These are phyloP conservation scores for Oscheius sp. DNA, from an alignment of 2,888 invertebrate species.

Conservation along the genomic window DNA sequence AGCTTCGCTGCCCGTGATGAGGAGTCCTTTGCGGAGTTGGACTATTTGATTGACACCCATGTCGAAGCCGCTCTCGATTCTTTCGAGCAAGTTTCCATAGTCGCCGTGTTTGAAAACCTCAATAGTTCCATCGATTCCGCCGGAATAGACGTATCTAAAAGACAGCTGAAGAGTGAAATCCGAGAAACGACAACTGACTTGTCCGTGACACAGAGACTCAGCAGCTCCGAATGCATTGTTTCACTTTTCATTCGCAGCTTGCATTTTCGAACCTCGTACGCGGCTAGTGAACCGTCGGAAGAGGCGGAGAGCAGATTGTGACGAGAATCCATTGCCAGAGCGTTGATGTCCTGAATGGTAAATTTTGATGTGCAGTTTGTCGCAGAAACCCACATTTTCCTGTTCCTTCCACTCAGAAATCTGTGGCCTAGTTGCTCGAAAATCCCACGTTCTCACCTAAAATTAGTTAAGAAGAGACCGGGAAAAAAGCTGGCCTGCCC, in stretches of 20 bases:
- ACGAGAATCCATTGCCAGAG: slow-evolving; percentile 46
- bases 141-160: slow-evolving; percentile 61
- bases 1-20: slow-evolving; percentile 47
- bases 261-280: slow-evolving; percentile 49
- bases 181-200: slow-evolving; percentile 39
- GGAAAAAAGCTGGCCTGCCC: slow-evolving; percentile 52
- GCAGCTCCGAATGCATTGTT: slow-evolving; percentile 65
- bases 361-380: not conserved
- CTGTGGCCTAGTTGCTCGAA: slow-evolving; percentile 46
- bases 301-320: slow-evolving; percentile 51
- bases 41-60: slow-evolving; percentile 55
- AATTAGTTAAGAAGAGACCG: not conserved
- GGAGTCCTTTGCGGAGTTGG: slow-evolving; percentile 46
- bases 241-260: slow-evolving; percentile 61
- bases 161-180: not conserved
- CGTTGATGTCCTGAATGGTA: slow-evolving; percentile 47
- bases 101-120: slow-evolving; percentile 65
- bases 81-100: slow-evolving; percentile 64
- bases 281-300: slow-evolving; percentile 55
- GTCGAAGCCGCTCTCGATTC: slow-evolving; percentile 60
- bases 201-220: slow-evolving; percentile 54
- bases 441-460: slow-evolving; percentile 64
- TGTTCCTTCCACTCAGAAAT: slow-evolving; percentile 60
- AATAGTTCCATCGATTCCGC: slow-evolving; percentile 62
- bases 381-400: slow-evolving; percentile 44